Evolutionary conservation across 2,797 vertebrate genomes (phyloP).

Genomic region (Bovichtus variegatus): DNA sequence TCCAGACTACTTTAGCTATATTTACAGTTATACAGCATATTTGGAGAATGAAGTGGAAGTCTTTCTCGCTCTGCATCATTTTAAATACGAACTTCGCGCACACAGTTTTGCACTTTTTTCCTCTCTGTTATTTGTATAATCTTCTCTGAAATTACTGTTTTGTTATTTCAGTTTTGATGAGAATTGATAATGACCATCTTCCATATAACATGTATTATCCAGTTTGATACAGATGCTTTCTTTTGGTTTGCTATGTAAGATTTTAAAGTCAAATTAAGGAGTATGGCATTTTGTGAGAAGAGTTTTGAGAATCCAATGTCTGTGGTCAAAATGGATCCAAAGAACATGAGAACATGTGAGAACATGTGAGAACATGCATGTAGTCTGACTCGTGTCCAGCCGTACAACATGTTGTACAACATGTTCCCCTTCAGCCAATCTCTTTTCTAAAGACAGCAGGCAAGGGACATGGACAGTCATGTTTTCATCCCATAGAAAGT

Average conservation of each 20-base stretch:
- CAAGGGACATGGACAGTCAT: constrained; percentile 19
- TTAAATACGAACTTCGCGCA: not conserved
- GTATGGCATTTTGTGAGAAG: no score
- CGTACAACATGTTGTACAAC: constrained; percentile 22
- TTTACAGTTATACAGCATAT: not conserved
- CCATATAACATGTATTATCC: not conserved
- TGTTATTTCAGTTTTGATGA: not conserved
- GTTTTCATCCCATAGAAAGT: constrained; percentile 67
- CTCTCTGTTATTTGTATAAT: not conserved
- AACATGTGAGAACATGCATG: no score
- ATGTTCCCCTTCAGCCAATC: constrained; percentile 14
- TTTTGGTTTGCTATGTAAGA: not conserved
- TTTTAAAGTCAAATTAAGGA: not conserved
- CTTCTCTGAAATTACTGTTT: not conserved
- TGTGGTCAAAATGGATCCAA: not conserved
- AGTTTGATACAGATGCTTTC: not conserved
- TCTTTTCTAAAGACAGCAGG: constrained; percentile 57
- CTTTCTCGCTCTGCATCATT: not conserved
- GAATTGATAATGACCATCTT: not conserved
- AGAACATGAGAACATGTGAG: not conserved
- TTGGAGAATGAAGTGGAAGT: not conserved
- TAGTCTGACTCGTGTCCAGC: not conserved
- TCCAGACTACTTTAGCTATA: not conserved
- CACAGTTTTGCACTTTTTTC: not conserved
- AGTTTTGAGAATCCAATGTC: not conserved